Base-by-base conservation (phyloP, 2,113 vertebrate species). In the Corvus moneduloides region DNA sequence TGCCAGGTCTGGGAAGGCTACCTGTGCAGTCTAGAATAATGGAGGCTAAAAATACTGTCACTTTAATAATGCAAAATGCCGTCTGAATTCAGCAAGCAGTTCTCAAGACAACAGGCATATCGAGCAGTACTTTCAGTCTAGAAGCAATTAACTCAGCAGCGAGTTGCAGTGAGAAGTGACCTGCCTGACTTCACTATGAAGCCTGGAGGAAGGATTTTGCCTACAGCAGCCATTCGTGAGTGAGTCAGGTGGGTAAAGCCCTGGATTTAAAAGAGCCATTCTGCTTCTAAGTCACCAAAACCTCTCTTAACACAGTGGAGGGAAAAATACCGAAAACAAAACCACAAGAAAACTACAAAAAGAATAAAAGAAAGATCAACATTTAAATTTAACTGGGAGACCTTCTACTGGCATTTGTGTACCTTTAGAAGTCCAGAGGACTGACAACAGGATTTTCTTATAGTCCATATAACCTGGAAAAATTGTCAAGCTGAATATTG, bases 291-390 rank as follows among this genome's bases (percentile, higher is more conserved):
- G n/a, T 44, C 43, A 72, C 16, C 39, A 74, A n/a, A 71, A 52
- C 6, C 16, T 51, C 28, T 69, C 30, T 59, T 48, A 78, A 51
- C 22, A 62, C 7, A 43, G 2, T 6, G 6, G 6, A 23, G 23
- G 12, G 2, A 5, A 3, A 10, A 11, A 11, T 1, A 13, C 9
- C 11, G 6, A 20, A 23, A 6, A 2, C 2, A 6, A 32, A 17
- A 11, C 17, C 17, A 11, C 10, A 3, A 73, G 20, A 19, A 46
- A 13, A 6, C 1, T 21, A 27, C 15, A n/a, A 10, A 5, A 56
- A 24, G 0, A 49, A 48, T 2, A 16, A 37, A 14, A n/a, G 1
- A 13, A 39, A 8, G 8, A 49, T 1, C 2, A n/a, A 5, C 5
- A 16, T 51, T 89, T 84, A 41, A 71, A 61, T 75, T 68, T 56